Conservation (phyloP, 1,140 invertebrate genomes). For the Calliphora vicina region DNA sequence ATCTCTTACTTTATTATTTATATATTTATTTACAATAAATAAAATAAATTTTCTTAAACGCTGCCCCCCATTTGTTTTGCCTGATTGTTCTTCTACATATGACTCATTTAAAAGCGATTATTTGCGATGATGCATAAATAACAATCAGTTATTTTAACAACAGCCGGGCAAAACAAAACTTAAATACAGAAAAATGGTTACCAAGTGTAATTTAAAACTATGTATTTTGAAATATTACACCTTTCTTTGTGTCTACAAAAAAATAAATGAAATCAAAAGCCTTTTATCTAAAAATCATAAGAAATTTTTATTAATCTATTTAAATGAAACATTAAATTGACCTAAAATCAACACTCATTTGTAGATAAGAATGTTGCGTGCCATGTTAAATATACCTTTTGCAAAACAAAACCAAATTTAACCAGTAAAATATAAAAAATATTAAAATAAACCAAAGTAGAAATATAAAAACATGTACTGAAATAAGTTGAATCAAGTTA, state of each 20-base stretch:
- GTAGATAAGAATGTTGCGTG: not conserved
- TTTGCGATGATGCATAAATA: conserved; percentile 27
- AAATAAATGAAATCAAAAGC: not conserved
- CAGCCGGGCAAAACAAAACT: not conserved
- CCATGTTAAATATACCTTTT: not conserved
- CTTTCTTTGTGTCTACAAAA: not conserved
- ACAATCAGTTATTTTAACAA: not conserved
- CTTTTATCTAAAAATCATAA: not conserved
- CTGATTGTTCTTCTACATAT: not conserved
- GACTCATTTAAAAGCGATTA: not conserved
- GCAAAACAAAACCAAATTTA: not conserved
- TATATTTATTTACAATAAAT: too few relatives aligned
- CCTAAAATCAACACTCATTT: not conserved
- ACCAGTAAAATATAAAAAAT: not conserved
- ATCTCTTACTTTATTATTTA: too few relatives aligned
- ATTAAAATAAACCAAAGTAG: not conserved
- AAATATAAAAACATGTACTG: not conserved
- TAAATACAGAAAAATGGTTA: not conserved
- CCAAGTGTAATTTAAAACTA: not conserved
- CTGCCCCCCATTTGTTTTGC: not conserved
- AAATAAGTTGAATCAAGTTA: not conserved
- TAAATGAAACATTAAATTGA: not conserved
- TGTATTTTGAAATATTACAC: not conserved
- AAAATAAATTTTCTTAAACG: too few relatives aligned
- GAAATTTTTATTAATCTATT: not conserved